These are phyloP conservation scores for Lamellibrachia satsuma DNA, from an alignment of 2,888 invertebrate genomes.

Conservation along the genomic window DNA sequence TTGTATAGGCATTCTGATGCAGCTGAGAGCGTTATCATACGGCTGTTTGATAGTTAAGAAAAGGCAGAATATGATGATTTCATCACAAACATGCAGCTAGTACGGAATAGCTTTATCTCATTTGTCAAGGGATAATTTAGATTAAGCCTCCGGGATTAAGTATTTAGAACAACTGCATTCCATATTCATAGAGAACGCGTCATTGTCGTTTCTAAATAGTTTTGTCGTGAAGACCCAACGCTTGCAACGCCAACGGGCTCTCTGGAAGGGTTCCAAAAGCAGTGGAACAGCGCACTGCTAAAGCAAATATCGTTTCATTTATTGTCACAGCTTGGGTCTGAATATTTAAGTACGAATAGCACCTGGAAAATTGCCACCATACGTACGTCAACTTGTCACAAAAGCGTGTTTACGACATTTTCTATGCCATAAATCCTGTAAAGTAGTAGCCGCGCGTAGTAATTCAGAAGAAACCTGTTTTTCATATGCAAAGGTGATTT, in stretches of 20 bases:
- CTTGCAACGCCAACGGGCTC: not conserved
- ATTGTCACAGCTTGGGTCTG: conserved; percentile 12
- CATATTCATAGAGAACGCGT: not conserved
- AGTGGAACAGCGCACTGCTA: not conserved
- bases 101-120: not conserved
- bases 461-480: not conserved
- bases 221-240: not conserved
- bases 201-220: not conserved
- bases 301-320: conserved; percentile 2
- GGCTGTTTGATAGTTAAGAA: not conserved
- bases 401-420: not conserved
- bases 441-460: conserved; percentile 6
- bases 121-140: not conserved
- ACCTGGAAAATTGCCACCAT: not conserved
- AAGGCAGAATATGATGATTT: not conserved
- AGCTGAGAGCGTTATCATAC: not conserved
- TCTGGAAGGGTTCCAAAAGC: not conserved
- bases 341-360: not conserved
- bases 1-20: not conserved
- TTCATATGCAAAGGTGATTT: not conserved
- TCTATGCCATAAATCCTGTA: not conserved
- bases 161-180: not conserved
- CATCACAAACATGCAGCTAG: no score
- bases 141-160: not conserved
- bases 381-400: conserved; percentile 13